These are phyloP conservation scores for Silvanus unidentatus DNA, from an alignment of 2,888 invertebrate genomes.

Conservation along the genomic window DNA sequence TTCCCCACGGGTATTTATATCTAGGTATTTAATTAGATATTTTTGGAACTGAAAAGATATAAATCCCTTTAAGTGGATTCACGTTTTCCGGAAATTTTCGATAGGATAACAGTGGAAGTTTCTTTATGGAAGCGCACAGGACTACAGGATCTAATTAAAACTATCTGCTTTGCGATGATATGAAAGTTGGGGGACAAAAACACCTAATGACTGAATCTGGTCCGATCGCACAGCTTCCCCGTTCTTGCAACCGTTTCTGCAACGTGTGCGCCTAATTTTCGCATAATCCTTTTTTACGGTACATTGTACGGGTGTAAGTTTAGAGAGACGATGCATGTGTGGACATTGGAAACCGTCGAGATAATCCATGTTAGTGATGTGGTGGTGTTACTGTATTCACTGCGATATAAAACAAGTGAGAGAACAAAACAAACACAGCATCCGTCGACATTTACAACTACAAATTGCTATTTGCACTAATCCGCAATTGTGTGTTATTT, in stretches of 20 bases:
- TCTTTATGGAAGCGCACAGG: too few species aligned
- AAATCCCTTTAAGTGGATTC: too few species aligned
- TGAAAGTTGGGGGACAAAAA: conserved; percentile 1
- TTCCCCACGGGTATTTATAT: too few species aligned
- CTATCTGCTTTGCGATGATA: too few species aligned
- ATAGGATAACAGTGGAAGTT: too few species aligned
- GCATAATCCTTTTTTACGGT: conserved; percentile 4
- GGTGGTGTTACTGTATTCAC: background rate
- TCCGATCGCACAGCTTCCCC: background rate
- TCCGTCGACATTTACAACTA: conserved; percentile 2
- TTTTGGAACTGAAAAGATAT: too few species aligned
- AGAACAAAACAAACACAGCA: conserved; percentile 1
- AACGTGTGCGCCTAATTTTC: background rate
- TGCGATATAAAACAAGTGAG: conserved; percentile 1
- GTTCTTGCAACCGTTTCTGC: background rate
- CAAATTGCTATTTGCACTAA: background rate
- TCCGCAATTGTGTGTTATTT: conserved; percentile 2
- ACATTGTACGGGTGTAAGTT: background rate
- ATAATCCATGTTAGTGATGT: background rate
- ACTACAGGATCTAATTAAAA: too few species aligned
- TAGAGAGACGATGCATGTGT: background rate
- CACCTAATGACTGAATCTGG: conserved; percentile 5
- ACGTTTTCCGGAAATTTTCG: too few species aligned
- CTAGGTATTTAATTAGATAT: too few species aligned
- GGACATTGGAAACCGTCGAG: background rate